Evolutionary conservation across 2,113 vertebrate species (phyloP), one percentile per base, ranked within the genome.

Genomic region (Hippocampus zosterae): DNA sequence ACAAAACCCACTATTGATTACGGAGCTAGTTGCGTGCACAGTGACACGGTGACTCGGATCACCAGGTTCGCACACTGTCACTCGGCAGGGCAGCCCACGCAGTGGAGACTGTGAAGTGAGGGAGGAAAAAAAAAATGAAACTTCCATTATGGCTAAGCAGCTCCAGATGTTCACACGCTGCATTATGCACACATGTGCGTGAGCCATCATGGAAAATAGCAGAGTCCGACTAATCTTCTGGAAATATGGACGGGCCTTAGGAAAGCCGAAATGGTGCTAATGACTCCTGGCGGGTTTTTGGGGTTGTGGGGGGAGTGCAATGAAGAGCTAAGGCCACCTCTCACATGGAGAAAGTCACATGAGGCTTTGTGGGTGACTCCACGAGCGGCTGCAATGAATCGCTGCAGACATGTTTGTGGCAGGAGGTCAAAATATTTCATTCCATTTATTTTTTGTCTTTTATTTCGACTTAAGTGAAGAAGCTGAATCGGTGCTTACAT

Each of bases 141-240:
- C 61, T 70, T 41, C 65, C 70, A 71, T 72, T 65, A 66, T 21
- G 50, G 64, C 27, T 85, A 91, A 90, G 56, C 55, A 62, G 68
- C 41, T 81, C 88, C 88, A 91, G 89, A 90, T 91, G 88, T 84
- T 79, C 76, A 81, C 79, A 86, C 74, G 66, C 85, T 86, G 76
- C 80, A 87, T 88, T 89, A 88, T 89, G 78, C 74, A 87, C 46
- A 40, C 81, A 81, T 73, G 61, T 29, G 77, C 78, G 74, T 50
- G 81, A 86, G 79, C 79, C 73, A 82, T 81, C 81, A 69, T 48
- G 88, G 89, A 90, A 91, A 89, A 87, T 87, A 85, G 88, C 76
- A 81, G 68, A 73, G 72, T 41, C 52, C 65, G 79, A 79, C 70
- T 80, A 77, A 85, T 85, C 72, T 66, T 67, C 71, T 82, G 81